Conservation (phyloP, 2,797 vertebrate genomes). For the Sebastes variabilis region DNA sequence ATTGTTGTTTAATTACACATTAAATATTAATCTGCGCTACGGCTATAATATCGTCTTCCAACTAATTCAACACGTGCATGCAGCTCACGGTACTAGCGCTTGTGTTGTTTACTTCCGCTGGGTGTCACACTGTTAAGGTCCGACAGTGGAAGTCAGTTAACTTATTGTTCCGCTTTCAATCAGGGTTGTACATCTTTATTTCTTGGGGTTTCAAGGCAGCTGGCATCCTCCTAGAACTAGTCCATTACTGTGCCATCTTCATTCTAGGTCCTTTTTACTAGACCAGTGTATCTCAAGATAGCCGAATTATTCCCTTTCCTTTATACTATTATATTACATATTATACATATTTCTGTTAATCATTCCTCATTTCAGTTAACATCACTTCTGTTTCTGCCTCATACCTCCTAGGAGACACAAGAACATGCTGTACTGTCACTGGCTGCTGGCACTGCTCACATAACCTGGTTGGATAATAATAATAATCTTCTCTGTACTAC, state of each 20-base stretch:
- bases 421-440: too few species aligned
- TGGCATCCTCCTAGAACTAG: background rate
- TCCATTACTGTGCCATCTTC: background rate
- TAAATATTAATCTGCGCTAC: too few species aligned
- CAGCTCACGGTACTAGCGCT: too few species aligned
- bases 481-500: too few species aligned
- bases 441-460: too few species aligned
- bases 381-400: background rate
- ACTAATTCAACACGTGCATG: background rate
- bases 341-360: background rate
- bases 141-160: too few species aligned
- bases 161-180: too few species aligned
- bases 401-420: background rate
- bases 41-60: background rate
- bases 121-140: too few species aligned
- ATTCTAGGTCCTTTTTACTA: background rate
- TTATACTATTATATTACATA: background rate
- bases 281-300: background rate
- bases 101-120: too few species aligned
- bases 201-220: background rate
- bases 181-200: too few species aligned
- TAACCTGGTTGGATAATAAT: too few species aligned
- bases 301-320: rapidly evolving
- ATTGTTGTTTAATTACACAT: too few species aligned
- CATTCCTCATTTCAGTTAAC: background rate